Evolutionary conservation across 2,113 vertebrate species (phyloP), one percentile per base, ranked within the genome.

Genomic region (Anolis sagrei): DNA sequence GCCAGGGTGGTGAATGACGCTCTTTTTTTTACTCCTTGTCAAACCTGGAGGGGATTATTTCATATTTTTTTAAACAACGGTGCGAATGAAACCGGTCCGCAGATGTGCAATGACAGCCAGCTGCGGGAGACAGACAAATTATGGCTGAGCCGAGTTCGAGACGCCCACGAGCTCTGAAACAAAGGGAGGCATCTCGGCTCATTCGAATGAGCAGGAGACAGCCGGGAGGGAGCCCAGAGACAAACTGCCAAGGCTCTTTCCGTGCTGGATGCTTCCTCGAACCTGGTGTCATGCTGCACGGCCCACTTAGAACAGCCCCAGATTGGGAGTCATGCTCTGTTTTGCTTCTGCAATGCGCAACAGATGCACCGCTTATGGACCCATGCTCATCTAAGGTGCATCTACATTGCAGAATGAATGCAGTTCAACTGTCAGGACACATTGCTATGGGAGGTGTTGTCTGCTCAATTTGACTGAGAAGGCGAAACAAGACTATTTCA

Each of bases 21-120:
- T 81, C 83, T 73, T 49, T 82, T n/a, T 84, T 89, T 91, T 77
- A 81, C 91, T 93, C 90, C 93, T 92, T 95, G 93, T 93, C 94
- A 95, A 93, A 91, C 94, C 92, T 86, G 91, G 76, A 87, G 9
- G 13, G 23, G 32, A 21, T 34, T 49, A 18, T 54, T 10, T 75
- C 18, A 4, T 74, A 88, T 84, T 48, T 34, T 89, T 88, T 93
- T 90, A 86, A 93, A 91, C 51, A 88, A 90, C 88, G 80, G 89
- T 1, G 82, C 87, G 87, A 91, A 90, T 74, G 91, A 93, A 86
- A 87, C 36, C 0, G 84, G 90, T 82, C 93, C 18, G 0, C 95
- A 95, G 95, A 90, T 94, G 93, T n/a, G 76, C 76, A 87, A 73
- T 92, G 95, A 94, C 93, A 95, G 93, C 92, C 93, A 87, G 70